Evolutionary conservation across 2,797 vertebrate species (phyloP), one percentile per base, ranked within the genome.

Genomic region (Urocyon cinereoargenteus): DNA sequence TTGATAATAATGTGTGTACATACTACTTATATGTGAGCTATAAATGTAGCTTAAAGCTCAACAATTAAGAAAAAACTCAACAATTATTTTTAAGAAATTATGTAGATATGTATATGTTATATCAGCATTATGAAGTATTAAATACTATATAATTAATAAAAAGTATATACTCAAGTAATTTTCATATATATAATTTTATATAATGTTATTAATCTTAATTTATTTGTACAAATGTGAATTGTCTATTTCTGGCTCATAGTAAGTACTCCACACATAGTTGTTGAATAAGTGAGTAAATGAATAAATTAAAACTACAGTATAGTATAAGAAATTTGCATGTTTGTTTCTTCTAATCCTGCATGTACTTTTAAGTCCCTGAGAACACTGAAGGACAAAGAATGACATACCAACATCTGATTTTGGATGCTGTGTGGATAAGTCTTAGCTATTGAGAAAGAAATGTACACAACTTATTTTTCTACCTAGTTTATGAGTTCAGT

Each of bases 1-100:
- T 53, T 51, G 40, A 21, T 89, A 34, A 78, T 92, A 83, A 90
- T 34, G 55, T 64, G 31, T 40, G 15, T 64, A 19, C 19, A 45
- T 86, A 79, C 6, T 34, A 49, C 22, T 75, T 88, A 36, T 36
- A 13, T 53, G 28, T 95, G 66, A 61, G 18, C 34, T 13, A 68
- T 57, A 79, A 64, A 78, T 61, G 55, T 8, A 92, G 55, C 61
- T 79, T 86, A 79, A 95, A 86, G 86, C 21, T 87, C n/a, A 85
- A 31, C 13, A 86, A 59, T 75, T 59, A 83, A 45, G 40, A 45
- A 45, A 45, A 45, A 86, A 90, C 21, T 87, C n/a, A 85, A 31
- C 13, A 86, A 59, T 75, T 59, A 83, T 73, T 94, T 93, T 85
- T 51, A 91, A 75, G 13, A 73, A 91, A 11, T 72, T 31, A 97